Base-by-base conservation (phyloP, 2,888 invertebrate genomes). In the Ptilodon capucinus region DNA sequence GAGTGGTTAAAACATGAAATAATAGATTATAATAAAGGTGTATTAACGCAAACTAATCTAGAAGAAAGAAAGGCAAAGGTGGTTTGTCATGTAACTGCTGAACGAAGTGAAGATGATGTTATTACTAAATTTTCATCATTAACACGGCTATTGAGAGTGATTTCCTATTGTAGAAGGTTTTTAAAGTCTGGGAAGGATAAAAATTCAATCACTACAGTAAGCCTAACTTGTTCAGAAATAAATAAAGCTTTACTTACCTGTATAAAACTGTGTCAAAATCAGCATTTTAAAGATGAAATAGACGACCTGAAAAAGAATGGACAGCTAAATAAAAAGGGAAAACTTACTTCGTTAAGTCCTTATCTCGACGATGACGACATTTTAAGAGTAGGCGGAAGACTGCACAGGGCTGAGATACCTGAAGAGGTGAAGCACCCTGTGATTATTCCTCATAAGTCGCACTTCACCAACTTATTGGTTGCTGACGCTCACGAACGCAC, bases 401-500 rank as follows among this genome's bases (percentile, higher is more conserved):
- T 54, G 4, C 39, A 42, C 25, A 46, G 46, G 6, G 48, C 51
- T 0, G 11, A 45, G 13, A 14, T 54, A 7, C 5, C 41, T 23
- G 39, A 46, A 8, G 23, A 42, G 9, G 14, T 21, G 9, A 63
- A 60, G 39, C 58, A 63, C 39, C 54, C 57, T 7, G 51, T 59
- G 35, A 54, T 64, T 7, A 14, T 55, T 19, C 18, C 47, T 7
- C 23, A 40, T 7, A 14, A 43, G 5, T 49, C 48, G 7, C 36
- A 49, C 32, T 28, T 64, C 9, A 38, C 56, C 0, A 44, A 42
- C 11, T 23, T 66, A 6, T 19, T 63, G 16, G 39, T 66, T 6
- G 46, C 45, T 3, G 54, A 64, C 18, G 57, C 61, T 7, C 65
- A 65, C 25, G 40, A 35, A 4, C 50, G 32, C 28, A 62, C 60